Evolutionary conservation across 1,140 invertebrate species (phyloP), one percentile per base, ranked within the genome.

Genomic region (Chrysopa pallens): DNA sequence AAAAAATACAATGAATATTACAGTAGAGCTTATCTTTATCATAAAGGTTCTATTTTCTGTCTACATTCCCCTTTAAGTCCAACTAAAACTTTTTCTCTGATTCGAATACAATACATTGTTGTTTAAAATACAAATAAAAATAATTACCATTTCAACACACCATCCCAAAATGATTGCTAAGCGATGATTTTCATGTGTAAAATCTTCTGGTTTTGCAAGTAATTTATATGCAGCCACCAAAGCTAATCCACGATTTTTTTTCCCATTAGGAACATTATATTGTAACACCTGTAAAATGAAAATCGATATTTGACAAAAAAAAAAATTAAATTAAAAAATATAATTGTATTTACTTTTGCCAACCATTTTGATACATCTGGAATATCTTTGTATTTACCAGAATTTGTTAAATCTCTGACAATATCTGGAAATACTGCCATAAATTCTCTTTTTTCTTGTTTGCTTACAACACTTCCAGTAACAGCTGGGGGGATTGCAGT

Each of bases 131-230:
- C 41, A 7, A 47, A 29, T 43, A 12, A 41, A 33, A 15, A 36
- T 52, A 64, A 73, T 66, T 65, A 93, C 88, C 76, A 93, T 74
- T 78, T 96, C 91, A 38, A 87, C 69, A 61, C 88, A 93, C 92
- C 91, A 97, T 43, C 88, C 91, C 52, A 96, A 66, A 46, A 94
- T 77, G 47, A 84, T 78, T 0, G 85, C 83, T 23, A 80, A 55
- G 52, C 78, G 73, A 29, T 91, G 60, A 51, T 86, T 85, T 51
- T 91, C 84, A 0, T 80, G 74, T 1, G 79, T 83, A 2, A 81
- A 56, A 44, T 67, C 67, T 36, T 75, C 62, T 0, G 61, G 61
- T 40, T 69, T 60, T 49, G 70, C 69, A 7, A 96, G 57, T 57
- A 78, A 72, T 57, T 77, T 81, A 55, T 86, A 94, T 0, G 88